These are phyloP conservation scores for Prionailurus viverrinus DNA, from an alignment of 2,113 vertebrate species.

Conservation along the genomic window DNA sequence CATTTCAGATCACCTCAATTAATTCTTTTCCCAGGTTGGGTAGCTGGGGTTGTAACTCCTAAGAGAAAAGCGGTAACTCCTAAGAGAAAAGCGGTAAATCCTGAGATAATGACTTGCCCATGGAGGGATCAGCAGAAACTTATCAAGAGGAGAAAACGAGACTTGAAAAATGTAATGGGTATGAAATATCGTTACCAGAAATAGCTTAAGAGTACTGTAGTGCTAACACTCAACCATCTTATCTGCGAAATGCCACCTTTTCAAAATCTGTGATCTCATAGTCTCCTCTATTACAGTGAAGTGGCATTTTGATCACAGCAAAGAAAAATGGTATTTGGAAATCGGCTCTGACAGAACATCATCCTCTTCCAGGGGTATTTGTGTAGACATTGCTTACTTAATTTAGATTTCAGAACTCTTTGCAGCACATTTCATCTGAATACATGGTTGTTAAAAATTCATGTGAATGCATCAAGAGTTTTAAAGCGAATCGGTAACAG, in stretches of 20 bases:
- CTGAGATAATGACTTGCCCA: not conserved
- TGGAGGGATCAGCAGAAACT: not conserved
- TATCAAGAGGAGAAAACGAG: constrained; percentile 18
- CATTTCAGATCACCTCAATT: not conserved
- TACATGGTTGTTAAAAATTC: not conserved
- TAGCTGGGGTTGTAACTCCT: not conserved
- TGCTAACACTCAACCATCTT: not conserved
- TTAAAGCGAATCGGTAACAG: not conserved
- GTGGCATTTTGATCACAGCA: not conserved
- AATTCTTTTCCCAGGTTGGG: not conserved
- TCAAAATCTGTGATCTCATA: not conserved
- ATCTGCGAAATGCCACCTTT: not conserved
- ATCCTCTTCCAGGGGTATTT: not conserved
- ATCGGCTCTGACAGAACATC: not conserved
- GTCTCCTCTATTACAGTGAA: fast-evolving
- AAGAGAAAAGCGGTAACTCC: not conserved
- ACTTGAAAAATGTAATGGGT: not conserved
- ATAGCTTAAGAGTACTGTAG: not conserved
- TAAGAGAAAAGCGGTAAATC: constrained; percentile 7
- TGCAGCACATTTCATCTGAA: not conserved
- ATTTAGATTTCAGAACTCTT: constrained; percentile 17
- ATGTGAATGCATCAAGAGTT: not conserved
- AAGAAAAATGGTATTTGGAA: not conserved
- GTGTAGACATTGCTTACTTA: not conserved
- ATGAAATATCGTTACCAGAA: not conserved